Conservation (phyloP, 1,140 invertebrate genomes). For the Muscidifurax raptorellus region DNA sequence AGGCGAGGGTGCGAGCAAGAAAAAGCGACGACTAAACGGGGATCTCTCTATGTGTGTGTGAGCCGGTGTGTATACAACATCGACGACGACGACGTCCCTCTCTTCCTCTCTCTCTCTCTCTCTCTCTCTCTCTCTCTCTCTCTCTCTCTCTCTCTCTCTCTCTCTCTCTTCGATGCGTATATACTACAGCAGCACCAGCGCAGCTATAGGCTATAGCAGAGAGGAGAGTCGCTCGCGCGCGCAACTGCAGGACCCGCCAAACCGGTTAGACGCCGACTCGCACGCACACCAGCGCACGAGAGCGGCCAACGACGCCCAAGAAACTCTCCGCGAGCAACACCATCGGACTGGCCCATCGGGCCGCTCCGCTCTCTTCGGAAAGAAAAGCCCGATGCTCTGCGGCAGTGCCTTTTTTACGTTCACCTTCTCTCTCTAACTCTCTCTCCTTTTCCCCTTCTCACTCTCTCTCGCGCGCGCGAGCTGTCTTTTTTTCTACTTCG, state of each 20-base stretch:
- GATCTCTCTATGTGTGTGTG: background rate
- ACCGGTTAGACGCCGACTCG: slow-evolving; percentile 67
- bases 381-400: slow-evolving; percentile 57
- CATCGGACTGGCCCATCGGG: slow-evolving; percentile 47
- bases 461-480: background rate
- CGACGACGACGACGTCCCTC: background rate
- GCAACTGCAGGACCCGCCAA: slow-evolving; percentile 64
- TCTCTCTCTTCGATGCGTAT: background rate
- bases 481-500: slow-evolving; percentile 22
- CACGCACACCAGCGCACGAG: slow-evolving; percentile 56
- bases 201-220: background rate
- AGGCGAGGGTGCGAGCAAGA: slow-evolving; percentile 41
- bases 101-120: background rate
- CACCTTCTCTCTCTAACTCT: background rate
- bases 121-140: too few species aligned
- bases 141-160: background rate
- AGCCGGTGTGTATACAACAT: slow-evolving; percentile 10
- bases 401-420: slow-evolving; percentile 28
- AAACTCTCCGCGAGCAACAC: slow-evolving; percentile 49
- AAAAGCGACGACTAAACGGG: slow-evolving; percentile 23
- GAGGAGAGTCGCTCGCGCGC: slow-evolving; percentile 41
- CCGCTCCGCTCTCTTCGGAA: slow-evolving; percentile 39
- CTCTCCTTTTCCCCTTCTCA: background rate
- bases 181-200: background rate
- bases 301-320: slow-evolving; percentile 61